These are phyloP conservation scores for Tethya wilhelma DNA, from an alignment of 37 sponge, comb jelly and placozoan genomes.

Conservation along the genomic window DNA sequence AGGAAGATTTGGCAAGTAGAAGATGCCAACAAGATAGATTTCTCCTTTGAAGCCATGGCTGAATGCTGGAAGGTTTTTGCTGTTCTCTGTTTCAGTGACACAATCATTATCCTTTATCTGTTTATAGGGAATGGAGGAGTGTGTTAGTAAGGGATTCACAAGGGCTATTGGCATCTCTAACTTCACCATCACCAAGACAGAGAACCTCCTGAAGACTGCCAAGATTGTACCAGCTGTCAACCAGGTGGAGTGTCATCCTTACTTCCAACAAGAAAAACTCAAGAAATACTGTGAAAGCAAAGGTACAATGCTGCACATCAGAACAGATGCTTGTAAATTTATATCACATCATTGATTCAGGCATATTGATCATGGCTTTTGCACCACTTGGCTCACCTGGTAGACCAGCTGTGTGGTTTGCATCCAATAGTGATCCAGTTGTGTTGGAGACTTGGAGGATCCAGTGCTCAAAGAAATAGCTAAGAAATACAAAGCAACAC, in stretches of 20 bases:
- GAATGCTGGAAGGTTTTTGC: slow-evolving; percentile 57
- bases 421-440: slow-evolving; percentile 23
- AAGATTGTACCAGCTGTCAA: slow-evolving; percentile 88
- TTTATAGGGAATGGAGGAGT: slow-evolving; percentile 72
- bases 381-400: slow-evolving; percentile 83
- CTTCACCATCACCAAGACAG: slow-evolving; percentile 86
- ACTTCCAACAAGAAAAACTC: slow-evolving; percentile 86
- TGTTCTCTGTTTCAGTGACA: no score
- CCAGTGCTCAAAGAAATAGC: slow-evolving; percentile 60
- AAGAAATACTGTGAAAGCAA: slow-evolving; percentile 78
- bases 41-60: slow-evolving; percentile 29
- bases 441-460: slow-evolving; percentile 75
- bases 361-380: slow-evolving; percentile 79
- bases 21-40: slow-evolving; percentile 50
- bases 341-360: no score
- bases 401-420: no score
- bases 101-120: neutral
- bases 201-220: slow-evolving; percentile 75
- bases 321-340: no score
- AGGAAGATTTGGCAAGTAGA: no score
- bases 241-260: slow-evolving; percentile 90
- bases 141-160: slow-evolving; percentile 58
- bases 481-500: slow-evolving; percentile 47
- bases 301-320: no score
- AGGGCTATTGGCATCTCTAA: slow-evolving; percentile 89